Evolutionary conservation across 2,113 vertebrate species (phyloP).

Genomic region (Xenotilapia leptura): DNA sequence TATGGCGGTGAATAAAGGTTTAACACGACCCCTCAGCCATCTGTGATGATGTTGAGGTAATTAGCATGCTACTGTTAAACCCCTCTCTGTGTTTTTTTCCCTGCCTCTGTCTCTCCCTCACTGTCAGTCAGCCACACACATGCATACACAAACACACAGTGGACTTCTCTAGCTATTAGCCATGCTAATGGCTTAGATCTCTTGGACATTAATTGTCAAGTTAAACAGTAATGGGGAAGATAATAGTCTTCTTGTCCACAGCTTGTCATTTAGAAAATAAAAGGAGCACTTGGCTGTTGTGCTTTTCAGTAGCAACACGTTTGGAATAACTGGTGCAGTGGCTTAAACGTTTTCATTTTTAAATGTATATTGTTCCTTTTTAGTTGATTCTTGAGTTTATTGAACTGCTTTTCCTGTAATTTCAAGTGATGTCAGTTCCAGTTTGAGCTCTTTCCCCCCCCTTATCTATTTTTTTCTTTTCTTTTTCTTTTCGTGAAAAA

Average conservation of each 20-base stretch:
- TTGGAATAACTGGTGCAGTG: not conserved
- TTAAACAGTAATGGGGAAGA: conserved; percentile 44
- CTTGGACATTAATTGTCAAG: conserved; percentile 39
- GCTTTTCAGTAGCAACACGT: not conserved
- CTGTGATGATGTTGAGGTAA: conserved; percentile 54
- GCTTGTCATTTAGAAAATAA: conserved; percentile 27
- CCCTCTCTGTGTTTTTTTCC: not conserved
- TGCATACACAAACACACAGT: conserved; percentile 12
- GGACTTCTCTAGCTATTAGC: conserved; percentile 22
- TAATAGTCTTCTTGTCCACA: conserved; percentile 32
- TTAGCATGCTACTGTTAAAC: conserved; percentile 36
- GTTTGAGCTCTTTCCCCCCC: accelerated
- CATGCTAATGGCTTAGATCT: conserved; percentile 26
- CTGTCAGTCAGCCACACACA: not conserved
- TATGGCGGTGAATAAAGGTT: conserved; percentile 51
- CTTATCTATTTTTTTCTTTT: not conserved
- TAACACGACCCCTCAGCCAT: conserved; percentile 53
- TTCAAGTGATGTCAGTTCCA: not conserved
- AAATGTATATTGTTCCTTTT: not conserved
- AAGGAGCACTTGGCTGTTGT: not conserved
- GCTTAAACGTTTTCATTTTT: not conserved
- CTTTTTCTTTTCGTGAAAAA: too few relatives aligned
- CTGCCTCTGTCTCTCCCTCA: not conserved
- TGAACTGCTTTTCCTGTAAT: not conserved
- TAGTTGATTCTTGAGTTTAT: not conserved